A percentile compares a stretch with the other conserved stretches of the same genome.
phyloP scores from a whole-genome alignment of 2,888 invertebrate species.

The Sarcophaga caerulescens region DNA sequence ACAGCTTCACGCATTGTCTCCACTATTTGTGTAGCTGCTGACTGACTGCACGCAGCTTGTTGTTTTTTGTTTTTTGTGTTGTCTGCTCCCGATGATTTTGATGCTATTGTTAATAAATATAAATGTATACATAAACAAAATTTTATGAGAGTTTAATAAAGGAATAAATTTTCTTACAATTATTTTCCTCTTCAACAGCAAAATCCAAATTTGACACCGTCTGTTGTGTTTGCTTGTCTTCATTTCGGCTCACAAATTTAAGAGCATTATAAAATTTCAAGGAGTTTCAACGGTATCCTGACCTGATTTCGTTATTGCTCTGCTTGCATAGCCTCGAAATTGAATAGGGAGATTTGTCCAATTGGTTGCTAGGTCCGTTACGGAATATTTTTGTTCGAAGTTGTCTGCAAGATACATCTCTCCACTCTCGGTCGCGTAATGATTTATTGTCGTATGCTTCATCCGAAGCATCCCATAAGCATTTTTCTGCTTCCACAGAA shows the following conservation, averaged over 20 bases:
- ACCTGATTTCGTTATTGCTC: slow-evolving; percentile 26
- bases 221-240: background rate
- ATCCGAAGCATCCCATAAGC: slow-evolving; percentile 33
- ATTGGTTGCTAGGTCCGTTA: slow-evolving; percentile 16
- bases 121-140: background rate
- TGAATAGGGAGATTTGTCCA: slow-evolving; percentile 37
- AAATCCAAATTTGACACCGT: slow-evolving; percentile 5
- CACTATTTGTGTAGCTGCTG: background rate
- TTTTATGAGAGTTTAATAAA: background rate
- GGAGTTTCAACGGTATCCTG: slow-evolving; percentile 7
- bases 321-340: slow-evolving; percentile 13
- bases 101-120: background rate
- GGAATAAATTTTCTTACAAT: background rate
- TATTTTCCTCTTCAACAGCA: background rate
- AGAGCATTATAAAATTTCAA: slow-evolving; percentile 25
- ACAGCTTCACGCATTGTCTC: slow-evolving; percentile 15
- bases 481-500: slow-evolving; percentile 13
- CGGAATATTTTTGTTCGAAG: background rate
- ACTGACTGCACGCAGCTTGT: background rate
- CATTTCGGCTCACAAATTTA: slow-evolving; percentile 13
- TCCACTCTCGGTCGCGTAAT: slow-evolving; percentile 15
- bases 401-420: background rate
- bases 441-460: slow-evolving; percentile 28
- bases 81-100: too few species aligned
- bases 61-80: too few species aligned